phyloP scores from a whole-genome alignment of 2,888 invertebrate genomes.

The Tridacna gigas region DNA sequence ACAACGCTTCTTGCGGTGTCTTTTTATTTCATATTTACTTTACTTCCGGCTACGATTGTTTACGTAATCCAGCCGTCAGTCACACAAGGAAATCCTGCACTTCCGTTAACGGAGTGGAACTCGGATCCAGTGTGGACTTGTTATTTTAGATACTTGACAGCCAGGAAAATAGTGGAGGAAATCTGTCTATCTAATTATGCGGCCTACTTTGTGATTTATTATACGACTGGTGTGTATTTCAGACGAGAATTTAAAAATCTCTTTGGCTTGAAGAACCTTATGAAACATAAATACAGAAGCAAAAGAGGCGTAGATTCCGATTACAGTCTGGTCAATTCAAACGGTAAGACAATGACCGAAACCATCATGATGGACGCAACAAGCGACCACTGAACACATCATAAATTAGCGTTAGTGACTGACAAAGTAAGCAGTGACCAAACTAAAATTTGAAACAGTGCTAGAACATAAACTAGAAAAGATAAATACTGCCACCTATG shows the following conservation, averaged over 20 bases:
- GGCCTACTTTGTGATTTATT: constrained; percentile 84
- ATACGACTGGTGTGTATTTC: constrained; percentile 82
- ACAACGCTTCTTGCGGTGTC: constrained; percentile 84
- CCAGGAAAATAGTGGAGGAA: constrained; percentile 80
- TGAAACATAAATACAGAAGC: constrained; percentile 25
- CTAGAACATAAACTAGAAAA: too few relatives aligned
- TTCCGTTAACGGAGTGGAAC: constrained; percentile 67
- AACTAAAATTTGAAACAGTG: too few relatives aligned
- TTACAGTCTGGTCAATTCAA: constrained; percentile 52
- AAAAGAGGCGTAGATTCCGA: constrained; percentile 47
- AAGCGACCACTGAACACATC: constrained; percentile 32
- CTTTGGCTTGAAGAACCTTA: constrained; percentile 50
- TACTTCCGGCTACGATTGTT: constrained; percentile 84
- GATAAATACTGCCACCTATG: too few relatives aligned
- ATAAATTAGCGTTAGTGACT: too few relatives aligned
- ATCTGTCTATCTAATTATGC: constrained; percentile 84
- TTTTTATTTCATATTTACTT: constrained; percentile 84
- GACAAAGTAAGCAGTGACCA: too few relatives aligned
- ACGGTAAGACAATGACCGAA: constrained; percentile 57
- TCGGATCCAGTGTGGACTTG: constrained; percentile 78
- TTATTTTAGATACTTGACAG: constrained; percentile 78
- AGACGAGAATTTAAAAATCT: constrained; percentile 73
- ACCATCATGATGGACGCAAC: constrained; percentile 53
- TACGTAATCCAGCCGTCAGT: constrained; percentile 78
- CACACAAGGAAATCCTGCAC: constrained; percentile 67